Conservation (phyloP, 2,797 vertebrate genomes). For the Amblyopsis hoosieri region DNA sequence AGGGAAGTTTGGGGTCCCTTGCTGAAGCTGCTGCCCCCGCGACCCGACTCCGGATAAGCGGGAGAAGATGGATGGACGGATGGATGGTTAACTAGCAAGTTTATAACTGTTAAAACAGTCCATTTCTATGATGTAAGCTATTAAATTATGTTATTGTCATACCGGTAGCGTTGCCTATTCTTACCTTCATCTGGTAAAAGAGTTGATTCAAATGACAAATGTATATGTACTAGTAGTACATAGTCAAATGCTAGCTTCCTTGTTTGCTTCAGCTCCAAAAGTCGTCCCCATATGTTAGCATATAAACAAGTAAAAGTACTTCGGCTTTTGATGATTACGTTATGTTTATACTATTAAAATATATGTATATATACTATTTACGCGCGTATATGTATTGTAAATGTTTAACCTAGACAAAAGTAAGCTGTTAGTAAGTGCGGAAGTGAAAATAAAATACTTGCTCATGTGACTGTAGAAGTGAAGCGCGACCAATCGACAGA, state of each 20-base stretch:
- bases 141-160: no score
- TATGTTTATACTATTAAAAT: no score
- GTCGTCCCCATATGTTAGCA: not conserved
- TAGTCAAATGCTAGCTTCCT: conserved; percentile 59
- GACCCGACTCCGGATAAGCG: no score
- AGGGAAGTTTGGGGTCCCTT: no score
- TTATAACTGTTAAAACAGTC: no score
- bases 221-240: conserved; percentile 25
- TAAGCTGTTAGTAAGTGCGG: conserved; percentile 58
- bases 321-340: no score
- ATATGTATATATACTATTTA: no score
- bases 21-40: no score
- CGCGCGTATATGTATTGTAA: not conserved
- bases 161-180: no score
- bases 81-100: no score
- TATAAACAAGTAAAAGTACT: not conserved
- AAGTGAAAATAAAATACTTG: conserved; percentile 77
- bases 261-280: not conserved
- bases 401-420: conserved; percentile 9
- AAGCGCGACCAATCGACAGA: conserved; percentile 45
- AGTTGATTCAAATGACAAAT: conserved; percentile 19
- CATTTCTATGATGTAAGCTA: no score
- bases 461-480: conserved; percentile 60
- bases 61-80: no score
- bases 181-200: not conserved